Conservation (phyloP, 2,113 vertebrate genomes). For the Kryptolebias marmoratus region DNA sequence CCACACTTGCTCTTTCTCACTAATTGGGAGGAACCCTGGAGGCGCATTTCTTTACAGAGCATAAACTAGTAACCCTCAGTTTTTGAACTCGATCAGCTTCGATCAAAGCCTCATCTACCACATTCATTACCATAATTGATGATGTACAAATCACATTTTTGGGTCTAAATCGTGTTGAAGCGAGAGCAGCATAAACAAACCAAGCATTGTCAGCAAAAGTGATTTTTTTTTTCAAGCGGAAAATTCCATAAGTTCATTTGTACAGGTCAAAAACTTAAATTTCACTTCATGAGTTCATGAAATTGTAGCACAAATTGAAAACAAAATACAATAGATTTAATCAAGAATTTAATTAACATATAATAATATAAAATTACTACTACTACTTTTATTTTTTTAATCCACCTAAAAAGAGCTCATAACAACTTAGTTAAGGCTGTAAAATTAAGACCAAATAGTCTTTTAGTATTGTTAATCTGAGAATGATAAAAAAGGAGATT, state of each 20-base stretch:
- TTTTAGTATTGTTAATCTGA: neutral
- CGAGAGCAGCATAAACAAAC: constrained; percentile 24
- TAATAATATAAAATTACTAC: too few relatives aligned
- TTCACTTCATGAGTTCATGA: too few relatives aligned
- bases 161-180: neutral
- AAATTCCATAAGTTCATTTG: neutral
- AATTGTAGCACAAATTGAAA: too few relatives aligned
- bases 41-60: constrained; percentile 58
- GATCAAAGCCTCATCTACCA: constrained; percentile 40
- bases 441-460: too few relatives aligned
- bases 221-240: neutral
- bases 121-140: constrained; percentile 57
- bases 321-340: too few relatives aligned
- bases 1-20: constrained; percentile 57
- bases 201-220: constrained; percentile 3
- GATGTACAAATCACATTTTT: constrained; percentile 34
- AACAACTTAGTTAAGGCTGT: too few relatives aligned
- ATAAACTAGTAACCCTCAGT: constrained; percentile 31
- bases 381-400: too few relatives aligned
- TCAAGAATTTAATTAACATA: too few relatives aligned
- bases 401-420: too few relatives aligned
- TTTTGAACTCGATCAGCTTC: constrained; percentile 3
- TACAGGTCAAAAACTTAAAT: too few relatives aligned
- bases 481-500: neutral
- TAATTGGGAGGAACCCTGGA: constrained; percentile 66